Evolutionary conservation across 2,888 invertebrate genomes (phyloP).

Genomic region (Cephus pygmeus): DNA sequence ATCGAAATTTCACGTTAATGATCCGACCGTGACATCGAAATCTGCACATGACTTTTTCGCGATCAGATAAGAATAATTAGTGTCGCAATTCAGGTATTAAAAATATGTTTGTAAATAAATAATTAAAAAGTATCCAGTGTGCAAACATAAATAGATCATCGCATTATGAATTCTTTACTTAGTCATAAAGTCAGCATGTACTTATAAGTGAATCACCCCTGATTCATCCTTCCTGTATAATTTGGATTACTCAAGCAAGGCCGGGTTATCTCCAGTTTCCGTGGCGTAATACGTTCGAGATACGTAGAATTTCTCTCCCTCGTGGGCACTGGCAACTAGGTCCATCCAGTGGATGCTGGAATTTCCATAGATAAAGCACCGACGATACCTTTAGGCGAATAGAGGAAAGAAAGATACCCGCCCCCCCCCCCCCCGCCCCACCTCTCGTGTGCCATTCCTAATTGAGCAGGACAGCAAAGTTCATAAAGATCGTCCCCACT

Average conservation of each 20-base stretch:
- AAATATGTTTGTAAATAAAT: not conserved
- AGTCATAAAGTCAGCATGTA: not conserved
- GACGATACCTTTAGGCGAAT: not conserved
- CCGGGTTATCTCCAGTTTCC: not conserved
- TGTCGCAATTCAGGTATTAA: not conserved
- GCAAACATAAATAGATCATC: not conserved
- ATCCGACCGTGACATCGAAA: too few relatives aligned
- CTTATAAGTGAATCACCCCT: not conserved
- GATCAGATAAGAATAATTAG: not conserved
- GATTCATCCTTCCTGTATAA: not conserved
- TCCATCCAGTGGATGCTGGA: not conserved
- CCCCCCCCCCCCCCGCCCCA: not conserved
- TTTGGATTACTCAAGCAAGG: not conserved
- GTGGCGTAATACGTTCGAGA: not conserved
- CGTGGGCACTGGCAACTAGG: not conserved
- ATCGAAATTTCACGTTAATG: too few relatives aligned
- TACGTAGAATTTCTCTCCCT: not conserved
- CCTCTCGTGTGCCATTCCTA: slow-evolving; percentile 6
- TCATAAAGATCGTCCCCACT: slow-evolving; percentile 18
- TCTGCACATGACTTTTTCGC: too few relatives aligned
- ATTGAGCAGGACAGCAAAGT: slow-evolving; percentile 23
- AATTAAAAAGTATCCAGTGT: not conserved
- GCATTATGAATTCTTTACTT: not conserved
- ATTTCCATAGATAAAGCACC: not conserved
- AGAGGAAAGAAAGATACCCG: slow-evolving; percentile 20